These are phyloP conservation scores for Cichladusa arquata DNA, from an alignment of 2,113 vertebrate genomes.

Conservation along the genomic window DNA sequence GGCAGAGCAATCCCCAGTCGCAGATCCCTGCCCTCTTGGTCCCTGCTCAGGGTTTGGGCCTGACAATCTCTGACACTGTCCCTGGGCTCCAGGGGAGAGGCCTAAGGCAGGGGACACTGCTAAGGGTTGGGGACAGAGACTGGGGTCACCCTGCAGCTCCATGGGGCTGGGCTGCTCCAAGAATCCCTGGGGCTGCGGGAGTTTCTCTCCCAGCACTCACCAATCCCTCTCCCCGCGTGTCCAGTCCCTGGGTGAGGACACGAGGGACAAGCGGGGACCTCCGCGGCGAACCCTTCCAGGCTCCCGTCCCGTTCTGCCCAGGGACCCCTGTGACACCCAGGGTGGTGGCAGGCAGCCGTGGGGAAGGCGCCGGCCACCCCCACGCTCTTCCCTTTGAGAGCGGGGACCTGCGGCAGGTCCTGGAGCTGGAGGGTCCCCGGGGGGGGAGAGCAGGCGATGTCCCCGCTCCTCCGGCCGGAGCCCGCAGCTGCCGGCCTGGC, in stretches of 20 bases:
- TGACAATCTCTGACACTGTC: not conserved
- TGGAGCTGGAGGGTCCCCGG: not conserved
- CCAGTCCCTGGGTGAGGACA: not conserved
- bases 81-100: not conserved
- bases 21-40: not conserved
- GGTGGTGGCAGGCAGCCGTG: not conserved
- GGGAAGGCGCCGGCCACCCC: not conserved
- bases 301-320: not conserved
- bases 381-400: accelerated
- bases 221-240: accelerated
- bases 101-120: not conserved
- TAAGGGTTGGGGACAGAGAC: not conserved
- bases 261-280: not conserved
- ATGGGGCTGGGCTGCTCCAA: not conserved
- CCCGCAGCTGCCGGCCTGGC: constrained; percentile 47
- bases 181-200: not conserved
- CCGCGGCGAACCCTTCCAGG: accelerated
- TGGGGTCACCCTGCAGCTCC: not conserved
- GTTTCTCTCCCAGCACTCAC: not conserved
- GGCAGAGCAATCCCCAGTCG: not conserved
- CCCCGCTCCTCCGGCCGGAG: not conserved
- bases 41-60: not conserved
- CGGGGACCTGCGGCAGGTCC: not conserved
- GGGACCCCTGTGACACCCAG: not conserved
- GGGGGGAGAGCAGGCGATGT: not conserved